Evolutionary conservation across 2,113 vertebrate species (phyloP).

Genomic region (Carlito syrichta): DNA sequence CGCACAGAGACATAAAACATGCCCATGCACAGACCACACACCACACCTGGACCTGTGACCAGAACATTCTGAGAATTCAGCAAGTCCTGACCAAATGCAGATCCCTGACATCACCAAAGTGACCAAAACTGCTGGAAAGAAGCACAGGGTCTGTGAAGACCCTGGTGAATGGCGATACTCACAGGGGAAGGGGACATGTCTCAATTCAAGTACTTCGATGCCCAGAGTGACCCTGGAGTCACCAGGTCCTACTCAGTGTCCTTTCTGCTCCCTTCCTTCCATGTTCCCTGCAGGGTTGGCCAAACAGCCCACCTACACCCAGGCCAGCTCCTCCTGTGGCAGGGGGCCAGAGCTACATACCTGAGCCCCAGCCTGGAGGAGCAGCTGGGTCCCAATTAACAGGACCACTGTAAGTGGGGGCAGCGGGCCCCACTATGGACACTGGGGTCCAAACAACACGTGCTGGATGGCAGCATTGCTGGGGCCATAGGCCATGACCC

Average conservation of each 20-base stretch:
- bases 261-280: background rate
- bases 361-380: background rate
- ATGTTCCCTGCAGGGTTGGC: background rate
- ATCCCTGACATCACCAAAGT: fast-evolving
- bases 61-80: background rate
- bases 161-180: too few species aligned
- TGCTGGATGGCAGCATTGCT: too few species aligned
- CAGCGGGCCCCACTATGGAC: too few species aligned
- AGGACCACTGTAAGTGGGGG: too few species aligned
- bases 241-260: too few species aligned
- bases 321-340: background rate
- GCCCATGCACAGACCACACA: too few species aligned
- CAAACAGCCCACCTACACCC: background rate
- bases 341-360: background rate
- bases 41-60: too few species aligned
- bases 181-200: too few species aligned
- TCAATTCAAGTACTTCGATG: too few species aligned
- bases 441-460: too few species aligned
- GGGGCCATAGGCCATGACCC: background rate
- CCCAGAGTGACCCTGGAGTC: too few species aligned
- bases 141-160: background rate
- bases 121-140: background rate
- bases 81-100: background rate
- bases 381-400: background rate
- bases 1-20: too few species aligned